These are phyloP conservation scores for Cheilosia scutellata DNA, from an alignment of 2,888 invertebrate genomes.

Conservation along the genomic window DNA sequence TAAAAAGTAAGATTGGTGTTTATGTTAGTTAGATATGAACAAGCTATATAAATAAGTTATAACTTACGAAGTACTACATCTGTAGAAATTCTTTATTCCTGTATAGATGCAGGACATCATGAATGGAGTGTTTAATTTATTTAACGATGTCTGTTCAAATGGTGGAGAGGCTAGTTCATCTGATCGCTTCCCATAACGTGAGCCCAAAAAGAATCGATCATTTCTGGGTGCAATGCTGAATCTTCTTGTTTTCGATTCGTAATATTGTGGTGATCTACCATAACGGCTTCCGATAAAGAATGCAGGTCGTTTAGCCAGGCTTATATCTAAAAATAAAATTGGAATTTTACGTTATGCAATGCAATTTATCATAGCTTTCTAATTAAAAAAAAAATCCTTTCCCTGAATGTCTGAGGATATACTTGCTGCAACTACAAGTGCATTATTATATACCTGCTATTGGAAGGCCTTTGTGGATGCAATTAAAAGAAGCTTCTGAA, in stretches of 20 bases:
- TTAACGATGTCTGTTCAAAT: constrained; percentile 78
- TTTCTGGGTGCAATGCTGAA: constrained; percentile 83
- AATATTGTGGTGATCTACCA: constrained; percentile 82
- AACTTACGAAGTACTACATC: constrained; percentile 85
- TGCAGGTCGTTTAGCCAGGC: constrained; percentile 81
- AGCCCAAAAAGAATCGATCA: constrained; percentile 84
- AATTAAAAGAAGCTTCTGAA: background rate
- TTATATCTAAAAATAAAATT: constrained; percentile 68
- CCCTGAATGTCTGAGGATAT: too few species aligned
- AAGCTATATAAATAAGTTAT: constrained; percentile 16
- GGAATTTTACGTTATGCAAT: background rate
- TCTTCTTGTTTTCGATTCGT: constrained; percentile 80
- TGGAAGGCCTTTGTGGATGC: too few species aligned
- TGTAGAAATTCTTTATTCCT: constrained; percentile 85
- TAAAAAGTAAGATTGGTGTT: constrained; percentile 7
- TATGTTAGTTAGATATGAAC: background rate
- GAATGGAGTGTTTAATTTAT: constrained; percentile 78
- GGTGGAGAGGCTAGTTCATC: constrained; percentile 78
- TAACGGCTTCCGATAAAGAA: constrained; percentile 85
- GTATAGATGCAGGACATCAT: constrained; percentile 84
- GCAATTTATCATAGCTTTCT: too few species aligned
- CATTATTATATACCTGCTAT: too few species aligned
- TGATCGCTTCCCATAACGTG: constrained; percentile 83
- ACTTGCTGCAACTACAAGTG: too few species aligned
- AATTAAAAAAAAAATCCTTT: too few species aligned